phyloP scores from a whole-genome alignment of 2,797 vertebrate genomes.

The Paguma larvata region DNA sequence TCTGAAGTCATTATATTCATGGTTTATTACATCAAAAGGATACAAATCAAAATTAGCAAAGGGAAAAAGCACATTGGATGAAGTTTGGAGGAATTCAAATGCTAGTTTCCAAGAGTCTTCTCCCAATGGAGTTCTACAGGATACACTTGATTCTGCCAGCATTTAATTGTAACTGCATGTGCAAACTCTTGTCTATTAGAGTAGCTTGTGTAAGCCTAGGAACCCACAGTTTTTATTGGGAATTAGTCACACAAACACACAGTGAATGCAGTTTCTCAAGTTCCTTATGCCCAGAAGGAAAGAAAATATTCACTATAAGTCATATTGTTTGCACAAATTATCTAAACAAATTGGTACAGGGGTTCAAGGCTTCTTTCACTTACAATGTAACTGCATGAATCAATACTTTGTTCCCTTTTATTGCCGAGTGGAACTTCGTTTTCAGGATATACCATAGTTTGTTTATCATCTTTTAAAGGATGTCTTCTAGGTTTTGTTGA shows the following conservation, averaged over 20 bases:
- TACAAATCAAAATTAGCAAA: conserved; percentile 8
- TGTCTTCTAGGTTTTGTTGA: neutral
- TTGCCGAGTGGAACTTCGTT: neutral
- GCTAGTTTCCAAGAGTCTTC: neutral
- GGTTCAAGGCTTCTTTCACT: neutral
- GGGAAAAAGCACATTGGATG: neutral
- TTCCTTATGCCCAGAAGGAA: neutral
- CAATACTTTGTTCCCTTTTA: neutral
- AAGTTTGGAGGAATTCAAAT: neutral
- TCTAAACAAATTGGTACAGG: neutral
- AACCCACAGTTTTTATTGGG: neutral
- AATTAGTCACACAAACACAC: neutral
- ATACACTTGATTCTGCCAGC: neutral
- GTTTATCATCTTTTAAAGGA: neutral
- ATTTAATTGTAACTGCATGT: neutral
- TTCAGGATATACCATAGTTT: neutral
- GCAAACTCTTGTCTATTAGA: neutral
- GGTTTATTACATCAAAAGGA: neutral
- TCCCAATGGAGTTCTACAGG: neutral
- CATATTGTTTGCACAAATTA: neutral
- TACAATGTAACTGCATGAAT: neutral
- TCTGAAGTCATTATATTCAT: neutral
- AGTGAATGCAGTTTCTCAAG: neutral
- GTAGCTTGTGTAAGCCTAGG: neutral
- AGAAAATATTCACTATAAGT: neutral